Percentiles rank a stretch among this genome's conserved stretches.
Evolutionary conservation across 2,888 invertebrate species (phyloP).

Genomic region (Harmothoe impar): DNA sequence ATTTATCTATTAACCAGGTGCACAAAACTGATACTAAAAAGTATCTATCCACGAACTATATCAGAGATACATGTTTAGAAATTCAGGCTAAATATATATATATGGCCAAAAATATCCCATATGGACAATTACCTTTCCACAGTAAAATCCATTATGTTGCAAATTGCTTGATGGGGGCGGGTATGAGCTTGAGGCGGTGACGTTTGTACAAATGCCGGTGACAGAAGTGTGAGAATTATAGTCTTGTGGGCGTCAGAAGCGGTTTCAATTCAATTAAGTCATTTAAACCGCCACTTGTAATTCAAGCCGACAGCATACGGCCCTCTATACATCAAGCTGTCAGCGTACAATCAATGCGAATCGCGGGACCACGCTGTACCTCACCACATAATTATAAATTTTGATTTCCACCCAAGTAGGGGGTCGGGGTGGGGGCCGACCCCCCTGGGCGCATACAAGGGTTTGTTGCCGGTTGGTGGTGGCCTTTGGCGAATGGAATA

Average conservation of each 20-base stretch:
- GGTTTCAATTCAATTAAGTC: slow-evolving; percentile 42
- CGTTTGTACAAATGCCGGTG: neutral
- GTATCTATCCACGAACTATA: too few species aligned
- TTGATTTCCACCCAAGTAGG: slow-evolving; percentile 36
- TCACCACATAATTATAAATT: slow-evolving; percentile 62
- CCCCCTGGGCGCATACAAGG: slow-evolving; percentile 23
- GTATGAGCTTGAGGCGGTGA: neutral
- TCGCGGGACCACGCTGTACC: neutral
- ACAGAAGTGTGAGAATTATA: slow-evolving; percentile 1
- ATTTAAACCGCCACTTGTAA: slow-evolving; percentile 50
- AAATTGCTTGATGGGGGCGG: too few species aligned
- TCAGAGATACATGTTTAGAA: too few species aligned
- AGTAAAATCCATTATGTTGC: too few species aligned
- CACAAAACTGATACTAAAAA: too few species aligned
- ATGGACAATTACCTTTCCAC: too few species aligned
- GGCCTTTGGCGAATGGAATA: neutral
- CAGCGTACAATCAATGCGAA: slow-evolving; percentile 10
- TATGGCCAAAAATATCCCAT: too few species aligned
- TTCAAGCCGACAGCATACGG: slow-evolving; percentile 1
- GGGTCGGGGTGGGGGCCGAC: neutral
- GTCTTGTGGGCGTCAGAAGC: slow-evolving; percentile 29
- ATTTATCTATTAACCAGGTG: too few species aligned
- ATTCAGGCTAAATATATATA: too few species aligned
- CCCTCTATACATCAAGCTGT: slow-evolving; percentile 49
- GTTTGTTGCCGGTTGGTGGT: neutral